phyloP scores from a whole-genome alignment of 1,140 invertebrate genomes.

The Acromyrmex echinatior region DNA sequence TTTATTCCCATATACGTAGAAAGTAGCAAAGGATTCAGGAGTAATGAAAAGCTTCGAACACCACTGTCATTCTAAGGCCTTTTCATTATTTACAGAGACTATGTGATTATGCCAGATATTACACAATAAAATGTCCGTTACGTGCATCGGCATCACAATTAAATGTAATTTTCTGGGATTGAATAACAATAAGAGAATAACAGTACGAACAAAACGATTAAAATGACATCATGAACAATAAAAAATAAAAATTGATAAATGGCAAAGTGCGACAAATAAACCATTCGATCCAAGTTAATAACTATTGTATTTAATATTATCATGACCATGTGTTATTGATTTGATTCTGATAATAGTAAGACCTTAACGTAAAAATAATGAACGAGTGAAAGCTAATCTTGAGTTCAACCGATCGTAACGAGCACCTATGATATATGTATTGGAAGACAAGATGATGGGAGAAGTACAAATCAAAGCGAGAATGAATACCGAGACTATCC shows the following conservation, averaged over 20 bases:
- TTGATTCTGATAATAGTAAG: background rate
- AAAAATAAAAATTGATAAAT: background rate
- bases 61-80: background rate
- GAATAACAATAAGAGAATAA: slow-evolving; percentile 1
- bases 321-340: background rate
- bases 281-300: background rate
- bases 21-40: slow-evolving; percentile 11
- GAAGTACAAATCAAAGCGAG: slow-evolving; percentile 21
- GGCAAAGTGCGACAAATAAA: background rate
- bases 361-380: slow-evolving; percentile 37
- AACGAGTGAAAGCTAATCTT: slow-evolving; percentile 46
- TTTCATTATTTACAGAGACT: slow-evolving; percentile 6
- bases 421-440: slow-evolving; percentile 40
- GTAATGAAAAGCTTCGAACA: slow-evolving; percentile 10
- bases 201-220: background rate
- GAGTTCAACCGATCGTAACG: slow-evolving; percentile 24
- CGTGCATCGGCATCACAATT: background rate
- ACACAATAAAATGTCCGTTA: slow-evolving; percentile 33
- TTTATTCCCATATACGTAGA: slow-evolving; percentile 3
- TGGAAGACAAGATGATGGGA: slow-evolving; percentile 20
- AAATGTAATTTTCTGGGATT: slow-evolving; percentile 34
- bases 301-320: background rate
- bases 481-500: slow-evolving; percentile 30
- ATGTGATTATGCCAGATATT: background rate
- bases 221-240: background rate